Base-by-base conservation (phyloP, 2,113 vertebrate genomes). In the Xiphophorus couchianus region DNA sequence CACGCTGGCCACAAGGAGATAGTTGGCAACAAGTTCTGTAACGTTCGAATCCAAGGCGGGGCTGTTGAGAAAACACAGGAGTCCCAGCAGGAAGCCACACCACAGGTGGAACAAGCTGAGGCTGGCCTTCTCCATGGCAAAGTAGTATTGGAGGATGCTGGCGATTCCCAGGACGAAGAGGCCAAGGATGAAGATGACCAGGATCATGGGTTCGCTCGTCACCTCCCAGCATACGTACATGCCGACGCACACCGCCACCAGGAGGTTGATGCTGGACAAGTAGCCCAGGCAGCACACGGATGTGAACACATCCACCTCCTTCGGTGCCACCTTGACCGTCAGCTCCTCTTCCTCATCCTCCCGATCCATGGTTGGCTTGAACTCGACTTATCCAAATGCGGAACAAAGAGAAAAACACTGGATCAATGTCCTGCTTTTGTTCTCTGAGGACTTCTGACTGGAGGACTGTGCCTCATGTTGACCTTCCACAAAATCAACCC, bases 171-270 rank as follows among this genome's bases (percentile, higher is more conserved):
- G 93, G 84, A 98, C 96, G 82, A 99, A 97, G 61, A 99, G 97
- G 1, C 97, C 97, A 66, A 99, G 89, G 82, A 99, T 98, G 94
- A 99, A 99, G 88, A 99, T 98, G 66, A 99, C 97, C 66, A 99
- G 92, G 86, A 99, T 97, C 90, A 97, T 93, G 0, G 96, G 89
- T 84, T 99, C 96, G 0, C 87, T 90, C 3, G 96, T 97, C 92
- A 97, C 96, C 80, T 99, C 98, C 97, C 97, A 99, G 83, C 98
- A 96, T 54, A 97, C 95, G 61, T 99, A 99, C 88, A 99, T 96
- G 83, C 97, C 98, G 77, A 99, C 90, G 65, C 97, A 98, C 71
- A 99, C 94, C 1, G 97, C 97, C 80, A 98, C 96, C 2, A 99
- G 70, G 2, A 99, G 90, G 85, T 92, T 98, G 83, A 98, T 80